Percentiles rank a stretch among this genome's conserved stretches.
phyloP scores from a whole-genome alignment of 2,888 invertebrate species.

The Clunio marinus region DNA sequence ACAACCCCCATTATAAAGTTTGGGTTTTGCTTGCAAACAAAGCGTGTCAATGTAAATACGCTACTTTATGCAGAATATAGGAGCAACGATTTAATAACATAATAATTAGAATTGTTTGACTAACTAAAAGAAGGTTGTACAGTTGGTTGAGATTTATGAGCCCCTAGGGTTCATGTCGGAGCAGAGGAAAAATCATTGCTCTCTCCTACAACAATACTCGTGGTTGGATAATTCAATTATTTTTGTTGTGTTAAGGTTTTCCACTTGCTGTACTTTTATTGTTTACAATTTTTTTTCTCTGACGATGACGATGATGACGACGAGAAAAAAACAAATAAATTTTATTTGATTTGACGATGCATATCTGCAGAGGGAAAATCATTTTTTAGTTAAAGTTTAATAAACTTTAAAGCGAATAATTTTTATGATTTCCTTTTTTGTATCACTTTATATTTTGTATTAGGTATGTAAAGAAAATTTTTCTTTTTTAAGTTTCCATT shows the following conservation, averaged over 20 bases:
- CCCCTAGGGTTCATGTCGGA: constrained; percentile 2
- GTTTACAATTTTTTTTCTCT: no score
- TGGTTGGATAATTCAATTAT: constrained; percentile 21
- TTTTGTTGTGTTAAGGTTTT: constrained; percentile 8
- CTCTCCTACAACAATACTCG: background rate
- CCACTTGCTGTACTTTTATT: background rate
- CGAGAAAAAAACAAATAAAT: no score
- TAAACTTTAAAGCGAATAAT: no score
- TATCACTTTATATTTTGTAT: no score
- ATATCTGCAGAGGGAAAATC: no score
- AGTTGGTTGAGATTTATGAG: constrained; percentile 28
- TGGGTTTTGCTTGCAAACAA: background rate
- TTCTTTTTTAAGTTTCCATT: no score
- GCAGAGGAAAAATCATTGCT: background rate
- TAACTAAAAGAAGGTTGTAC: constrained; percentile 5
- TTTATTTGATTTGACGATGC: no score
- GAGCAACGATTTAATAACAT: constrained; percentile 20
- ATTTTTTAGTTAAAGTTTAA: no score
- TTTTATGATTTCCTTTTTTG: no score
- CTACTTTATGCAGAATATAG: constrained; percentile 5
- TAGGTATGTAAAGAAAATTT: no score
- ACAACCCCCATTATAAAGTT: background rate
- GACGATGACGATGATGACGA: no score
- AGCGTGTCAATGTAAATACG: no score
- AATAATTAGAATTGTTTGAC: constrained; percentile 28